Evolutionary conservation across 2,888 invertebrate genomes (phyloP).

Genomic region (Thecophora atra): DNA sequence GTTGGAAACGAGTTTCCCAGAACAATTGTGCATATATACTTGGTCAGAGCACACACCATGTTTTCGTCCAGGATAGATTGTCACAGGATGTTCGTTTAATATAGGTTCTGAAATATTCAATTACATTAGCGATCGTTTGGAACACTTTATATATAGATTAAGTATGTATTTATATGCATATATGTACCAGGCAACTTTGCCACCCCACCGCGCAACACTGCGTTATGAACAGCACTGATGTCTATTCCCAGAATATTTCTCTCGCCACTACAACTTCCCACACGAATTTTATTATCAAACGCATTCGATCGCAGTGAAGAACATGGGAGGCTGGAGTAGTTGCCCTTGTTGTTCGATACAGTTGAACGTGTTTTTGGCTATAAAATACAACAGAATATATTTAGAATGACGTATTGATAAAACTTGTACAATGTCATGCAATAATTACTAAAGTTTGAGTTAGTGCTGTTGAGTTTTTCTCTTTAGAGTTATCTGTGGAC

Average conservation of each 20-base stretch:
- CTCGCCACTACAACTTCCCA: slow-evolving; percentile 62
- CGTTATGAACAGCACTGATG: slow-evolving; percentile 66
- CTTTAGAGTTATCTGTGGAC: background rate
- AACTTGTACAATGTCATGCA: background rate
- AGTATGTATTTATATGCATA: background rate
- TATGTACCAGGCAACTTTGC: slow-evolving; percentile 62
- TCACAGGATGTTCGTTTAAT: slow-evolving; percentile 73
- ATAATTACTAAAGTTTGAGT: slow-evolving; percentile 31
- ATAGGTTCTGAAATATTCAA: slow-evolving; percentile 57
- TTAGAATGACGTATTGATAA: slow-evolving; percentile 5
- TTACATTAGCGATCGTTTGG: background rate
- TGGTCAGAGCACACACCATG: background rate
- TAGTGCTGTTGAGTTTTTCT: background rate
- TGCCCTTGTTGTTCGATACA: slow-evolving; percentile 59
- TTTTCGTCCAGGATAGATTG: slow-evolving; percentile 71
- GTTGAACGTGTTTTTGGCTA: slow-evolving; percentile 64
- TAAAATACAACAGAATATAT: slow-evolving; percentile 33
- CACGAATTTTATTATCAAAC: slow-evolving; percentile 46
- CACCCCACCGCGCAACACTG: slow-evolving; percentile 64
- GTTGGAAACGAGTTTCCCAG: slow-evolving; percentile 35
- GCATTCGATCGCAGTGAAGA: slow-evolving; percentile 55
- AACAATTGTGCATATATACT: slow-evolving; percentile 46
- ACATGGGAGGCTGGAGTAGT: slow-evolving; percentile 66
- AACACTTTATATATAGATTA: background rate
- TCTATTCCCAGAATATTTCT: slow-evolving; percentile 65